phyloP scores from a whole-genome alignment of 2,113 vertebrate species.

The Polypterus senegalus region DNA sequence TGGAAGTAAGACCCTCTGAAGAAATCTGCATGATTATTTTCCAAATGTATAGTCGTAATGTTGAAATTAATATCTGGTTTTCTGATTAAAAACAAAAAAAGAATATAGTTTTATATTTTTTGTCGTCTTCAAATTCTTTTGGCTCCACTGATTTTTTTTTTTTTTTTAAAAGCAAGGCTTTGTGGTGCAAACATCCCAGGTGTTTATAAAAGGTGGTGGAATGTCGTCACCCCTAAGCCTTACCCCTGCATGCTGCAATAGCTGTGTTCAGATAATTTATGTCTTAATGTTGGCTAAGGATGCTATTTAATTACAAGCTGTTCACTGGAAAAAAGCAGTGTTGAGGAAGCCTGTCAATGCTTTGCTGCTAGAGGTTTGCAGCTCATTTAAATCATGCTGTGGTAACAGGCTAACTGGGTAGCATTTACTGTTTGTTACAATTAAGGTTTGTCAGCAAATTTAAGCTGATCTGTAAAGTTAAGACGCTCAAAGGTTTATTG shows the following conservation, averaged over 20 bases:
- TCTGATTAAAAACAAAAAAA: no score
- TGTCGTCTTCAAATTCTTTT: no score
- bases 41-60: no score
- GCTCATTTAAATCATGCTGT: slow-evolving; percentile 3
- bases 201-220: no score
- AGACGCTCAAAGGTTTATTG: neutral
- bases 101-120: no score
- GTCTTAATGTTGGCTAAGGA: neutral
- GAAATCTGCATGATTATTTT: no score
- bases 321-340: neutral
- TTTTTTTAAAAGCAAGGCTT: no score
- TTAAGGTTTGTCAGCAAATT: slow-evolving; percentile 4
- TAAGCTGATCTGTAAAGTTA: neutral
- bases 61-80: no score
- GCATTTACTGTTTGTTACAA: slow-evolving; percentile 2
- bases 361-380: neutral
- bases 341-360: slow-evolving; percentile 1
- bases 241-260: neutral
- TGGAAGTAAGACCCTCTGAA: no score
- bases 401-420: slow-evolving; percentile 2
- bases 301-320: neutral
- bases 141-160: no score
- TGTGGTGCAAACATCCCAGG: no score
- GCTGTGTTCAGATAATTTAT: neutral
- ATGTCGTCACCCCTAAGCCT: no score